Base-by-base conservation (phyloP, 2,797 vertebrate genomes). In the Pampus argenteus region DNA sequence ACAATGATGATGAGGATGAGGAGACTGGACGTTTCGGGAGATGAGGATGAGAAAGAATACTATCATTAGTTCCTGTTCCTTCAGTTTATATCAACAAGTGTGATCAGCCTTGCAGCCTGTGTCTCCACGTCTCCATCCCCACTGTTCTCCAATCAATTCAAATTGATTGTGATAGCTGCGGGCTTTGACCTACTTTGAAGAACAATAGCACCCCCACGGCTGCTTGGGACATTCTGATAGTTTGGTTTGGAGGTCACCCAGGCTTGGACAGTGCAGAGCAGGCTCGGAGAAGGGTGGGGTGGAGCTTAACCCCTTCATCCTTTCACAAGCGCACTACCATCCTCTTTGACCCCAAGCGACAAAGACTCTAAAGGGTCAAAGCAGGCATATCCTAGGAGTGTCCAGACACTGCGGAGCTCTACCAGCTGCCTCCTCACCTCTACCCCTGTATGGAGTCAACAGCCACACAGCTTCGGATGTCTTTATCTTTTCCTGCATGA, bases 161-260 rank as follows among this genome's bases (percentile, higher is more conserved):
- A 92, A 94, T 92, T 87, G 80, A 88, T 88, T 91, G 81, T 93
- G 91, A 94, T 91, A 86, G 92, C 91, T 88, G 73, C 74, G 36
- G 83, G 85, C 85, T 88, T 92, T 95, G 90, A 90, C 92, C 85
- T 87, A 92, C 88, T 91, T 94, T 87, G 76, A 86, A 64, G 83
- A 95, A 96, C 95, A 96, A 95, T 95, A 91, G 92, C 71, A n/a
- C 67, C 78, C 77, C 76, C 68, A 54, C 0, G 68, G 73, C 66
- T 83, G 74, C 76, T 78, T 66, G 64, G 79, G 78, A 89, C 80
- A 85, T 89, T 88, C 84, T 89, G 80, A 88, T 87, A 91, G 88
- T 90, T 90, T 76, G 76, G 76, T 85, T 88, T 87, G 76, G 86
- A 83, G 90, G 94, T 94, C 93, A 90, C 66, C 60, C 51, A 57